phyloP scores from a whole-genome alignment of 92 coral and sea anemone species.

The Pocillopora grandis region DNA sequence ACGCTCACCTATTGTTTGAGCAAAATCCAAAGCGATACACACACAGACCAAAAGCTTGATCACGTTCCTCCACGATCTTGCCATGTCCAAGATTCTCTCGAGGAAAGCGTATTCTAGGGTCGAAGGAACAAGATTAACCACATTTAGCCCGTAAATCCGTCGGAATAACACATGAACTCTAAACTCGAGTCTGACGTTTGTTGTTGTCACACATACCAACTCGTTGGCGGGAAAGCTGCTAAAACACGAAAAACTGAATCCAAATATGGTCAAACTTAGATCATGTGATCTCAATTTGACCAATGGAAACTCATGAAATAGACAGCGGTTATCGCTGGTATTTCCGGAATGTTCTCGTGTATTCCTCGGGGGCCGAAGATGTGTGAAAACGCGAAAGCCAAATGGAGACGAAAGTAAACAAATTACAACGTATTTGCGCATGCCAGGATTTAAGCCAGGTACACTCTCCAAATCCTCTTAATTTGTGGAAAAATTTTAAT shows the following conservation, averaged over 20 bases:
- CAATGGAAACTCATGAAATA: neutral
- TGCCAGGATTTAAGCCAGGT: neutral
- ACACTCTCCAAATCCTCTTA: neutral
- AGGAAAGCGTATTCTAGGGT: conserved; percentile 38
- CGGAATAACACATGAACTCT: conserved; percentile 21
- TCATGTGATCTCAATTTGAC: conserved; percentile 19
- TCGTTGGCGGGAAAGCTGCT: conserved; percentile 44
- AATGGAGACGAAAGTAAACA: conserved; percentile 1
- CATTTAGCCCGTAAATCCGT: conserved; percentile 35
- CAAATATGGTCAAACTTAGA: conserved; percentile 18
- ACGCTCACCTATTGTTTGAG: conserved; percentile 71
- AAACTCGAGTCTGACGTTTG: conserved; percentile 17
- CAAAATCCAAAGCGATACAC: conserved; percentile 33
- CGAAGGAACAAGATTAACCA: conserved; percentile 39
- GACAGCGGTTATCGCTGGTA: conserved; percentile 21
- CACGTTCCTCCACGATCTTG: conserved; percentile 30
- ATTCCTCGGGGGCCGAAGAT: conserved; percentile 20
- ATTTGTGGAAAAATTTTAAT: neutral
- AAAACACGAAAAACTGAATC: conserved; percentile 11
- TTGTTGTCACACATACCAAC: conserved; percentile 2
- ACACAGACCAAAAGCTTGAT: conserved; percentile 46
- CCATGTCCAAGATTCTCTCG: conserved; percentile 51
- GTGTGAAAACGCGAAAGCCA: conserved; percentile 8
- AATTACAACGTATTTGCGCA: neutral
- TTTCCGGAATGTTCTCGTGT: conserved; percentile 22